Conservation (phyloP, 2,113 vertebrate genomes). For the Archilochus colubris region DNA sequence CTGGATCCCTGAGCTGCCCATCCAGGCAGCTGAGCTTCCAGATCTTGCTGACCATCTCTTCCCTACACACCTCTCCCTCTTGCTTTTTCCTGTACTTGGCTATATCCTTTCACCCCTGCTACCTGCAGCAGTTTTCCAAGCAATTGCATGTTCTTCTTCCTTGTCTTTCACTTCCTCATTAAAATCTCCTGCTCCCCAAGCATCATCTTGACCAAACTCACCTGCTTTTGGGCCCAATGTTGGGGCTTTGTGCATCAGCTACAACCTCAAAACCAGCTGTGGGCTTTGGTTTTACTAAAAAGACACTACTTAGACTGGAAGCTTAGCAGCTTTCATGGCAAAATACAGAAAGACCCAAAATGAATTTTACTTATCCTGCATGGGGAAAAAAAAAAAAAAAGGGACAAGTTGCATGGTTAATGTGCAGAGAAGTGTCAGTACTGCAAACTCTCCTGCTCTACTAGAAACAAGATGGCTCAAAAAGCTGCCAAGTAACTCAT, state of each 20-base stretch:
- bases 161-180: neutral
- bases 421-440: neutral
- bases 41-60: neutral
- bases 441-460: neutral
- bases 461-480: neutral
- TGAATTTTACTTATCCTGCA: neutral
- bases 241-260: neutral
- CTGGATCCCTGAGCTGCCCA: neutral
- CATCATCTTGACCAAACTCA: neutral
- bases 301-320: neutral
- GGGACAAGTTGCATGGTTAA: neutral
- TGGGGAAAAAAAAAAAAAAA: neutral
- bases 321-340: neutral
- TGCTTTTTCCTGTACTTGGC: neutral
- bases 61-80: neutral
- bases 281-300: neutral
- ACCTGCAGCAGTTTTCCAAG: neutral
- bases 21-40: neutral
- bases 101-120: neutral
- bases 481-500: rapidly evolving
- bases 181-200: neutral
- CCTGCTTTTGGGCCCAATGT: neutral
- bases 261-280: neutral
- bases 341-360: neutral
- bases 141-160: neutral